phyloP scores from a whole-genome alignment of 2,113 vertebrate genomes.

The Daphoenositta chrysoptera region DNA sequence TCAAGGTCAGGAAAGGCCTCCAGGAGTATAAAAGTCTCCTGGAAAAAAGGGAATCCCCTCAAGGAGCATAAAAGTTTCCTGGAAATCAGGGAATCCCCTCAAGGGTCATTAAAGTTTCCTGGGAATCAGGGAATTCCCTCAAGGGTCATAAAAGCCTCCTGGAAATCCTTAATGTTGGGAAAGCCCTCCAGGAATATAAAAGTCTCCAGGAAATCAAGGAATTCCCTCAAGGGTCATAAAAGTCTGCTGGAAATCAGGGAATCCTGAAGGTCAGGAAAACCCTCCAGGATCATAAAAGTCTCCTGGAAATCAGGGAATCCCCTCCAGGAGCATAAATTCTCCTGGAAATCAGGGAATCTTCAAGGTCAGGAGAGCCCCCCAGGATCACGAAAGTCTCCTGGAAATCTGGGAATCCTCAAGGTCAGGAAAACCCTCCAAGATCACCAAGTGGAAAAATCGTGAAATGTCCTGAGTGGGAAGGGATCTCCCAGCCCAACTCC shows the following conservation, averaged over 20 bases:
- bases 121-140: not conserved
- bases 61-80: accelerated
- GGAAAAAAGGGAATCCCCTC: not conserved
- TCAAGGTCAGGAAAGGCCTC: no score
- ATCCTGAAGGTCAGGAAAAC: not conserved
- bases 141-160: not conserved
- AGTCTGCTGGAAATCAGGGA: not conserved
- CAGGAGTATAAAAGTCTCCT: accelerated
- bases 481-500: not conserved
- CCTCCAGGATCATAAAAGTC: not conserved
- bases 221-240: no score
- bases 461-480: not conserved
- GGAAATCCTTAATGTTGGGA: no score
- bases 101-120: not conserved
- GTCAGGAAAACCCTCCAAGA: not conserved
- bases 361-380: not conserved
- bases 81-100: no score
- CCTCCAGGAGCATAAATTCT: accelerated
- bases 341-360: no score
- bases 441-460: not conserved
- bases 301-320: no score
- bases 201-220: not conserved
- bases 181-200: no score
- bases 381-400: not conserved
- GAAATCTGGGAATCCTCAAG: not conserved